Percentiles rank a stretch among this genome's conserved stretches.
These are phyloP conservation scores for Neoaliturus tenellus DNA, from an alignment of 2,888 invertebrate genomes.

Conservation along the genomic window DNA sequence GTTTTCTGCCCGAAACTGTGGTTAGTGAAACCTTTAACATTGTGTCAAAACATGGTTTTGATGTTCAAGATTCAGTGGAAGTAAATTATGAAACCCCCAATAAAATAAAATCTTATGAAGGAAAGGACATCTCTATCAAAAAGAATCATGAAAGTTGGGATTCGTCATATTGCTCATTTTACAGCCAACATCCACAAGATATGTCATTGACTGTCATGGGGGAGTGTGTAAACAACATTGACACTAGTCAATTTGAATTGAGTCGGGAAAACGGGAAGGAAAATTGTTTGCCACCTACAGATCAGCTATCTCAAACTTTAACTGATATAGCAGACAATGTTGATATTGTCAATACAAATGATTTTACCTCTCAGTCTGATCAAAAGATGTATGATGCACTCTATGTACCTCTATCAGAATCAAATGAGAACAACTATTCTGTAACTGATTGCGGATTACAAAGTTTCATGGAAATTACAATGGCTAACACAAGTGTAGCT, in stretches of 20 bases:
- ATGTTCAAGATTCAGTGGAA: no score
- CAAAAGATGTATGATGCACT: slow-evolving; percentile 7
- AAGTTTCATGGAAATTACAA: slow-evolving; percentile 40
- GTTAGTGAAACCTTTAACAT: no score
- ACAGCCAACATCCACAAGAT: not conserved
- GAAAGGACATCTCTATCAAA: no score
- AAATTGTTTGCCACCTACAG: not conserved
- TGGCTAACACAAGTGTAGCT: slow-evolving; percentile 18
- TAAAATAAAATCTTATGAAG: no score
- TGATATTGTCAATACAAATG: not conserved
- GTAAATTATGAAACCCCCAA: no score
- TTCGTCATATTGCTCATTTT: not conserved
- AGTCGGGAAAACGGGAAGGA: not conserved
- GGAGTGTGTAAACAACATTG: not conserved
- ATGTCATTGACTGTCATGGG: slow-evolving; percentile 5
- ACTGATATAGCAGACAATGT: not conserved
- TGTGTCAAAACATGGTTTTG: no score
- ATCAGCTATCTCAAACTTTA: not conserved
- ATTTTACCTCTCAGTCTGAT: not conserved
- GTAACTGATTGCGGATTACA: not conserved
- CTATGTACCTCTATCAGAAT: not conserved
- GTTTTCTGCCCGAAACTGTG: no score
- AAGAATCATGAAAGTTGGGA: no score
- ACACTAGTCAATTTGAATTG: not conserved
- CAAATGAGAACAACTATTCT: not conserved